Percentiles rank a stretch among this genome's conserved stretches.
These are phyloP conservation scores for Pseudonaja textilis DNA, from an alignment of 2,113 vertebrate genomes.

Conservation along the genomic window DNA sequence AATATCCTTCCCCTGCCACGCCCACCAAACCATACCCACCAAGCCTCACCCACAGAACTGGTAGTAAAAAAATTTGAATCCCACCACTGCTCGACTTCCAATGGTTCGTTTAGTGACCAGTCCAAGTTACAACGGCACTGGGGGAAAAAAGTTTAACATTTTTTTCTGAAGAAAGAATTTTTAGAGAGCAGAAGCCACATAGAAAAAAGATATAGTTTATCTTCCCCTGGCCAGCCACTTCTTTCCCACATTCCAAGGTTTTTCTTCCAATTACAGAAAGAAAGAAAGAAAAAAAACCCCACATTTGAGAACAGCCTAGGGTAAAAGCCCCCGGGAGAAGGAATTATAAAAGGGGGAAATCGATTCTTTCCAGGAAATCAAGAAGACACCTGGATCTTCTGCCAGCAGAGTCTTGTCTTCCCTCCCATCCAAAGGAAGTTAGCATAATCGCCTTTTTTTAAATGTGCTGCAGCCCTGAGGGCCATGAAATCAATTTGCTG, in stretches of 20 bases:
- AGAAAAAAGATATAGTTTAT: not conserved
- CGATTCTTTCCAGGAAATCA: not conserved
- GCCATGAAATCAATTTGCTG: conserved; percentile 56
- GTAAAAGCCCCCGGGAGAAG: not conserved
- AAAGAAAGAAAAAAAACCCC: no score
- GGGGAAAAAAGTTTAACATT: no score
- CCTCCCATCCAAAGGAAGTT: conserved; percentile 43
- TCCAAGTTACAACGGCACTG: no score
- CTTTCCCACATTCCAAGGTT: not conserved
- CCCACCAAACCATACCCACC: no score
- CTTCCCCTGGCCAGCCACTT: not conserved
- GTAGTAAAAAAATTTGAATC: no score
- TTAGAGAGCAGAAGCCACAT: not conserved
- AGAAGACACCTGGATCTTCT: not conserved
- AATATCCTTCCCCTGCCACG: no score
- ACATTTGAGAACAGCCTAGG: not conserved
- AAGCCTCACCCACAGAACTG: no score
- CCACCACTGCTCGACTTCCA: no score
- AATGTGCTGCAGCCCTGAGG: conserved; percentile 14
- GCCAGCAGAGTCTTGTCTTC: not conserved
- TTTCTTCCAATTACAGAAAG: not conserved
- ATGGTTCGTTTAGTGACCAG: no score
- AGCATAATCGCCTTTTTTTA: conserved; percentile 34
- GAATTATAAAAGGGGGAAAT: not conserved
- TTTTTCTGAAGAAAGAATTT: not conserved